These are phyloP conservation scores for Nothocercus julius DNA, from an alignment of 2,113 vertebrate species.

Conservation along the genomic window DNA sequence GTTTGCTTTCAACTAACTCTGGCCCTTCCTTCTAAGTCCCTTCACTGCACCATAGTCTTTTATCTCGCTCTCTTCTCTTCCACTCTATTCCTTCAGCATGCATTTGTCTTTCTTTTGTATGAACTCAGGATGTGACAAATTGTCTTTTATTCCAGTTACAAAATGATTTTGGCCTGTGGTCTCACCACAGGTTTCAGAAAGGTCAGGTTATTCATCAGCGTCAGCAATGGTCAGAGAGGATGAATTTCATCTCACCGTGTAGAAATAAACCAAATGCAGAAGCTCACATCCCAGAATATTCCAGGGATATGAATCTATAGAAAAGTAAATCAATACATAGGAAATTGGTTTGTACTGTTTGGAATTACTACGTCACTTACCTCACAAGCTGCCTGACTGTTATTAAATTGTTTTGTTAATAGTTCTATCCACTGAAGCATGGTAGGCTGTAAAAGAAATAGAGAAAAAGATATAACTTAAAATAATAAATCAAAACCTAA, in stretches of 20 bases:
- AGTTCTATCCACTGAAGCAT: slow-evolving; percentile 99
- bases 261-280: slow-evolving; percentile 50
- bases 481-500: neutral
- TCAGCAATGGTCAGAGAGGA: neutral
- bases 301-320: slow-evolving; percentile 65
- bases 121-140: neutral
- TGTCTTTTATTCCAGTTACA: neutral
- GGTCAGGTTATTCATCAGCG: neutral
- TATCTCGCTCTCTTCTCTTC: neutral
- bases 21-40: neutral
- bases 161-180: neutral
- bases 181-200: neutral
- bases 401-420: slow-evolving; percentile 99
- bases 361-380: slow-evolving; percentile 76
- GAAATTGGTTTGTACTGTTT: slow-evolving; percentile 61
- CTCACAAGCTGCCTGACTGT: slow-evolving; percentile 99
- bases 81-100: neutral
- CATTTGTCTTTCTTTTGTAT: neutral
- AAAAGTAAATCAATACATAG: slow-evolving; percentile 68
- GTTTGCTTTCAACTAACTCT: neutral
- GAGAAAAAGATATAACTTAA: slow-evolving; percentile 16
- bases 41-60: neutral
- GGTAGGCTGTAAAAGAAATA: slow-evolving; percentile 86
- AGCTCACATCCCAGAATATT: slow-evolving; percentile 61
- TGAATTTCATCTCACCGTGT: neutral